Percentiles rank a stretch among this genome's conserved stretches.
These are phyloP conservation scores for Archivesica marissinica DNA, from an alignment of 1,140 invertebrate genomes.

Conservation along the genomic window DNA sequence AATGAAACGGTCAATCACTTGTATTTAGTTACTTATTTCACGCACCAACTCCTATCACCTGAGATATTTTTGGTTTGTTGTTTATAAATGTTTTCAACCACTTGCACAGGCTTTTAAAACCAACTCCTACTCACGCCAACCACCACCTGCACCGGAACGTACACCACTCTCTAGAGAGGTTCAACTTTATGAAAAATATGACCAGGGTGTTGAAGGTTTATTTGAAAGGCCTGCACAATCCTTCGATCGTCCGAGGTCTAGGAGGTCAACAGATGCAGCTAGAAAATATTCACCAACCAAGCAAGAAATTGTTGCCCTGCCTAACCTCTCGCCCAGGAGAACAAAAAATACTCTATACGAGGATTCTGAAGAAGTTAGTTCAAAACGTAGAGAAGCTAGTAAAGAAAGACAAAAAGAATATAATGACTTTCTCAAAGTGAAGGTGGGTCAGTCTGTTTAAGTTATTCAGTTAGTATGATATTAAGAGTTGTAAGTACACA, in stretches of 20 bases:
- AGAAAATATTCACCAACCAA: conserved; percentile 1
- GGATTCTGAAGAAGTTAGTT: conserved; percentile 42
- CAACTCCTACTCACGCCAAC: conserved; percentile 2
- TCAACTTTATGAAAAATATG: not conserved
- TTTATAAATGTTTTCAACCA: not conserved
- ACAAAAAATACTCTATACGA: conserved; percentile 16
- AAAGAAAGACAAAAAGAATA: conserved; percentile 58
- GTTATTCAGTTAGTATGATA: too few relatives aligned
- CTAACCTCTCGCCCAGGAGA: conserved; percentile 6
- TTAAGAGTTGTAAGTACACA: too few relatives aligned
- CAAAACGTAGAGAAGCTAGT: conserved; percentile 48
- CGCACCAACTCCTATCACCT: not conserved
- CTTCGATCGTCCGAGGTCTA: conserved; percentile 19
- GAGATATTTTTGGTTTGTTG: not conserved
- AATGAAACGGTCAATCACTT: too few relatives aligned
- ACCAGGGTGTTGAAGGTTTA: not conserved
- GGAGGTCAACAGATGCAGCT: not conserved
- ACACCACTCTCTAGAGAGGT: not conserved
- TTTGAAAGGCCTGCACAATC: conserved; percentile 16
- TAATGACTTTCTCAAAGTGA: conserved; percentile 44
- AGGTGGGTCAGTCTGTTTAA: too few relatives aligned
- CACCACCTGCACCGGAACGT: not conserved
- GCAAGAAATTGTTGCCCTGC: not conserved
- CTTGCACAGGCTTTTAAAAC: conserved; percentile 56
- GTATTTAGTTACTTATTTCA: too few relatives aligned